Evolutionary conservation across 2,797 vertebrate genomes (phyloP).

Genomic region (Aplochiton taeniatus): DNA sequence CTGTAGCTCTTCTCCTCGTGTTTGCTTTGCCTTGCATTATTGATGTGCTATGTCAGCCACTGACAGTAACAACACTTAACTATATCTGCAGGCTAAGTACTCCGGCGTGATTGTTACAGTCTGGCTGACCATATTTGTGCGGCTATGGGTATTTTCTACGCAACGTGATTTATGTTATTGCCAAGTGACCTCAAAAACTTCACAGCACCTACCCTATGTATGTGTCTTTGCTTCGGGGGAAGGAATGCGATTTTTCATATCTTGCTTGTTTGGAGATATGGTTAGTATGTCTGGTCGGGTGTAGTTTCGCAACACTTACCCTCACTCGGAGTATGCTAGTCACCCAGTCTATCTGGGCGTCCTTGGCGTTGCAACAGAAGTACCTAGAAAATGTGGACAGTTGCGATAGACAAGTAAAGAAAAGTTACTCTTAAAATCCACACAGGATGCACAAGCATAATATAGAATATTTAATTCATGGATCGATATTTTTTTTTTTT

Average conservation of each 20-base stretch:
- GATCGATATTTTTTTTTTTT: too few relatives aligned
- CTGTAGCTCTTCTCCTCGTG: slow-evolving; percentile 35
- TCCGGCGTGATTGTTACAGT: slow-evolving; percentile 69
- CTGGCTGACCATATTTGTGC: slow-evolving; percentile 74
- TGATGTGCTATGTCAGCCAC: slow-evolving; percentile 69
- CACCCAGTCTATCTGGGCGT: slow-evolving; percentile 87
- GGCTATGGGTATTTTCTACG: slow-evolving; percentile 68
- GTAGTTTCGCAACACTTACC: slow-evolving; percentile 72
- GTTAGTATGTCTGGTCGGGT: slow-evolving; percentile 36
- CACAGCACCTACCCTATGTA: slow-evolving; percentile 52
- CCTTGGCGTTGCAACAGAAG: slow-evolving; percentile 87
- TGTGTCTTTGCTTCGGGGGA: slow-evolving; percentile 47
- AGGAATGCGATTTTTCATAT: slow-evolving; percentile 46
- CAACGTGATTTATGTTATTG: slow-evolving; percentile 74
- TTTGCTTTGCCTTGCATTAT: slow-evolving; percentile 70
- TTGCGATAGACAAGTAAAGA: too few relatives aligned
- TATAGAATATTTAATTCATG: too few relatives aligned
- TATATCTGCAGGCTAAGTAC: slow-evolving; percentile 65
- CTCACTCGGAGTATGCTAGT: slow-evolving; percentile 85
- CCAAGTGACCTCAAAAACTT: slow-evolving; percentile 75
- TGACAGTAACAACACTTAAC: slow-evolving; percentile 65
- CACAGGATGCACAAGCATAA: too few relatives aligned
- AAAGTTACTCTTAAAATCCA: too few relatives aligned
- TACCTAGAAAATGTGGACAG: slow-evolving; percentile 71
- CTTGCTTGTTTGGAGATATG: slow-evolving; percentile 26